phyloP scores from a whole-genome alignment of 2,113 vertebrate genomes.

The cattle (Bos taurus) region DNA sequence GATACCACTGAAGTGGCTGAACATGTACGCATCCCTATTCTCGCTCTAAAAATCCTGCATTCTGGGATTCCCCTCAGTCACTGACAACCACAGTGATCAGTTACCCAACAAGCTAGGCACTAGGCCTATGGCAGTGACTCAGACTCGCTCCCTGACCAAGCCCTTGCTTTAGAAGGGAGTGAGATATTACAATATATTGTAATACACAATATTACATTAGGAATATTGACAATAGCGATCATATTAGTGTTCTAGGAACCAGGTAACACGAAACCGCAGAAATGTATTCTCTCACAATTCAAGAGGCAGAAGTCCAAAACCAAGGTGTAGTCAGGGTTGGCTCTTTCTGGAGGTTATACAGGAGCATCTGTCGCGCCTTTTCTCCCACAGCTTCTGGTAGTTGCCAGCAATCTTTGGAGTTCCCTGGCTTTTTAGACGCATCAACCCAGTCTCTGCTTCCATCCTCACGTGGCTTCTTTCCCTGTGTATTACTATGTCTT shows the following conservation, averaged over 20 bases:
- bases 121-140: background rate
- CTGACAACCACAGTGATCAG: background rate
- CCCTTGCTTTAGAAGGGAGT: background rate
- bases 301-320: background rate
- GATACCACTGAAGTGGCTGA: background rate
- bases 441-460: background rate
- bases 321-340: too few relatives aligned
- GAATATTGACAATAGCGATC: background rate
- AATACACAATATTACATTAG: background rate
- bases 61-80: background rate
- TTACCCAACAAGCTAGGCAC: background rate
- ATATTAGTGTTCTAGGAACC: background rate
- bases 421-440: background rate
- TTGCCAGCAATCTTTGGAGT: rapidly evolving
- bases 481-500: background rate
- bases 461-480: background rate
- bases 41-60: background rate
- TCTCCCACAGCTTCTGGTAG: background rate
- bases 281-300: background rate
- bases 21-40: background rate
- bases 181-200: background rate
- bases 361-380: background rate
- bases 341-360: background rate
- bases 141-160: background rate
- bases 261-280: background rate